Evolutionary conservation across 2,888 invertebrate genomes (phyloP), one percentile per base, ranked within the genome.

Genomic region (Drosophila nr. perissopoda): DNA sequence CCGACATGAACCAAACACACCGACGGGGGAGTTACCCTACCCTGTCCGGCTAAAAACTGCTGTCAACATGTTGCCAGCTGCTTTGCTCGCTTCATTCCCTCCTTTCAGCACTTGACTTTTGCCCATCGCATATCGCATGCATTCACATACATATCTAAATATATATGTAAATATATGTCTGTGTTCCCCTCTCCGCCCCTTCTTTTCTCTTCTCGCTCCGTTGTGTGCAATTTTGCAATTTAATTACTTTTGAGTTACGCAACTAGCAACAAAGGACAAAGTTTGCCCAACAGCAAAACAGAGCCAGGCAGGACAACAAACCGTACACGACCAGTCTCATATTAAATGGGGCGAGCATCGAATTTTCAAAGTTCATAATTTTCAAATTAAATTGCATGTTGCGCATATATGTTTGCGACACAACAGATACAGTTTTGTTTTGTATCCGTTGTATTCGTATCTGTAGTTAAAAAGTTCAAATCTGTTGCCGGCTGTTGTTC

Each of bases 231-330:
- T 76, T 80, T 76, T 84, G 84, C 76, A 82, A 87, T 87, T 85
- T 87, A 86, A 86, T 86, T 86, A 86, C 86, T 87, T 86, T 87
- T 72, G 83, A 86, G 82, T 82, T 84, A 84, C 78, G 82, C 82
- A 84, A 82, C 75, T 33, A 60, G 67, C 60, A 69, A 69, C 66
- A 84, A 69, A 84, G 83, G 84, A 83, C 76, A 69, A 87, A 83
- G 73, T 85, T 86, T 78, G 62, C 61, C 65, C 21, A 63, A 66
- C 64, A 68, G 66, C 75, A 73, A 65, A 61, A 77, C 77, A 79
- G 70, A 58, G 62, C 49, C 62, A 49, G 57, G 40, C 61, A 75
- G 73, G 61, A 66, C 77, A 34, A 27, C 48, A 60, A 29, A 29
- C 51, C 27, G 27, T 49, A 27, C 21, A 27, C 16, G 33, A 13